phyloP scores from a whole-genome alignment of 1,140 invertebrate genomes.

The Eubasilissa regina region DNA sequence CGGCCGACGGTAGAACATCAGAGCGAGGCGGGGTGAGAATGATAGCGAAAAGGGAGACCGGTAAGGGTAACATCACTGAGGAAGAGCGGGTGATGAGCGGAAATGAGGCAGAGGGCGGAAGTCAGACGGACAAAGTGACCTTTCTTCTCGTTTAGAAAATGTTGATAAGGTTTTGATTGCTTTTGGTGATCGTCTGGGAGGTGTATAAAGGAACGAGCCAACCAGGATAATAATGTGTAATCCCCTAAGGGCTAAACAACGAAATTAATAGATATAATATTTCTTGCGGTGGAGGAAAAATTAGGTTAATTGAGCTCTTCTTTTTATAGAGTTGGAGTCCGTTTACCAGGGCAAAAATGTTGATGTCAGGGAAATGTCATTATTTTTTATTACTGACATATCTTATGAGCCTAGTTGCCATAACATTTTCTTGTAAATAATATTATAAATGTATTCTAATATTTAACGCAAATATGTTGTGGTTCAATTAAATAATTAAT shows the following conservation, averaged over 20 bases:
- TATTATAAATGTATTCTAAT: too few species aligned
- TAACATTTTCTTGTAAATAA: too few species aligned
- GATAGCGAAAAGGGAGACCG: not conserved
- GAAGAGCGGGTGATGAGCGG: not conserved
- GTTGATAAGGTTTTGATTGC: not conserved
- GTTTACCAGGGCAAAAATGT: too few species aligned
- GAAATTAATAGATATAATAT: not conserved
- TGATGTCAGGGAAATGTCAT: too few species aligned
- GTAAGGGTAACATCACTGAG: not conserved
- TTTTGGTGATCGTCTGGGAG: not conserved
- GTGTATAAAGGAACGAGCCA: not conserved
- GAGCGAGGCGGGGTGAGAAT: not conserved
- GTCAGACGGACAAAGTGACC: not conserved
- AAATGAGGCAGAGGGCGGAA: constrained; percentile 10
- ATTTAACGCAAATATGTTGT: too few species aligned
- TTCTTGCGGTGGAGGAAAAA: too few species aligned
- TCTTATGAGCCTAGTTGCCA: too few species aligned
- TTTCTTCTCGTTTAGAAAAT: not conserved
- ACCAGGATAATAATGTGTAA: not conserved
- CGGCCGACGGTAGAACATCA: not conserved
- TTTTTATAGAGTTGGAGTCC: too few species aligned
- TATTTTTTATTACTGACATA: too few species aligned
- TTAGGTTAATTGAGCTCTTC: too few species aligned
- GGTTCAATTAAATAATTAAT: too few species aligned
- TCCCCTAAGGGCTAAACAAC: not conserved